Evolutionary conservation across 2,888 invertebrate genomes (phyloP), one percentile per base, ranked within the genome.

Genomic region (Calameuta pallipes): DNA sequence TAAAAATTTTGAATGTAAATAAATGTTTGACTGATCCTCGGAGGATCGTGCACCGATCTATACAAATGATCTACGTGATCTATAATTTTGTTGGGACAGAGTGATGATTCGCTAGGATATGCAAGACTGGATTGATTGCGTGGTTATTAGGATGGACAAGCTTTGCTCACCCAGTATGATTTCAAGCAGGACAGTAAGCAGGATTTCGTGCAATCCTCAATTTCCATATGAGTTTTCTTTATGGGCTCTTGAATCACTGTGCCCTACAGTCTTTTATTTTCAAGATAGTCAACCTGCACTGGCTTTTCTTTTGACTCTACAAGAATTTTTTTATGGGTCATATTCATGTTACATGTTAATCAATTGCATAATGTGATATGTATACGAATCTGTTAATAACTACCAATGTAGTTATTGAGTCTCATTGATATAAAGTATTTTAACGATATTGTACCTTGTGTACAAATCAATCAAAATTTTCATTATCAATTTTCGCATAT

Each of bases 31-130:
- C 1, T 23, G 2, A 56, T 56, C 56, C 37, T 33, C 69, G 36
- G 56, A 76, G 37, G 23, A 37, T 76, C 56, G 33, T 69, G 77
- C 74, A 75, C 0, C 9, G 56, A 56, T 23, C 31, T 33, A 9
- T 23, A 23, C 2, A 23, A 56, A 56, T 56, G 23, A 56, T 56
- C 69, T 23, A 75, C 41, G n/a, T 1, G 35, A 30, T 30, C 68
- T 36, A 41, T 33, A 30, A 9, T 77, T 23, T 56, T 9, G 9
- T 56, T 15, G 23, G 56, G 56, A 80, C 76, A 78, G 80, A 78
- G 78, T 74, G 76, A 79, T 78, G 76, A 83, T 82, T 78, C 81
- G 82, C 83, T 81, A 81, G 81, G 82, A 81, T 82, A 80, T 78
- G 80, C 79, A 80, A 80, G 80, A 79, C 81, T 83, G 80, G 80